Base-by-base conservation (phyloP, 30 jellyfish, hydroid and myxozoan genomes). In the Cassiopea andromeda region DNA sequence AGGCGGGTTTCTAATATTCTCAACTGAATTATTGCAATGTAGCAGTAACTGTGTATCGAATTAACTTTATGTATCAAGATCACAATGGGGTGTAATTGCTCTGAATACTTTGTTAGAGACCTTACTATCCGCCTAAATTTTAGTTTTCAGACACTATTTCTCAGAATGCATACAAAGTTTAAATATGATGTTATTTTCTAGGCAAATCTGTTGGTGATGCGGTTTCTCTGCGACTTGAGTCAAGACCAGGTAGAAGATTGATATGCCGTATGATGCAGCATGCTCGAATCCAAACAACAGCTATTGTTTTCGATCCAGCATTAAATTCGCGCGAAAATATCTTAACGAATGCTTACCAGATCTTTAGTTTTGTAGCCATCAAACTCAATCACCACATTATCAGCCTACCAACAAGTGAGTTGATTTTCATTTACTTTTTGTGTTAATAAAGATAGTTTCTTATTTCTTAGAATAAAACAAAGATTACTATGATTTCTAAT, bases 151-250 rank as follows among this genome's bases (percentile, higher is more conserved):
- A 54, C 64, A 54, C 64, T 6, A 54, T 6, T 54, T 54, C 12
- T 54, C 12, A 54, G 64, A 54, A 10, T 54, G 10, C 64, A 54
- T 27, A 27, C 38, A 27, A 27, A 54, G 12, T 10, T 54, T 6
- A 54, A 10, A 3, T 54, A 54, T 54, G 12, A 3, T 54, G 12
- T 54, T 54, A 54, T 54, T 54, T 75, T 73, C 10, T 81, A 93
- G 99, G 99, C 48, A 89, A 84, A 49, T 81, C 76, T 16, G 70
- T 94, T 49, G 87, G 93, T 17, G 98, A 94, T 69, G 60, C 95
- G 64, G 75, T 94, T 69, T 76, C 93, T 18, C 71, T 90, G 18
- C 69, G 90, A 47, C 89, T 74, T 27, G 93, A 86, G 2, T 61
- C 88, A 1, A 44, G 81, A 38, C 98, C 98, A 15, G 99, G 99